A percentile compares a stretch with the other conserved stretches of the same genome.
Evolutionary conservation across 2,797 vertebrate genomes (phyloP).

Genomic region (Xiphophorus birchmanni): DNA sequence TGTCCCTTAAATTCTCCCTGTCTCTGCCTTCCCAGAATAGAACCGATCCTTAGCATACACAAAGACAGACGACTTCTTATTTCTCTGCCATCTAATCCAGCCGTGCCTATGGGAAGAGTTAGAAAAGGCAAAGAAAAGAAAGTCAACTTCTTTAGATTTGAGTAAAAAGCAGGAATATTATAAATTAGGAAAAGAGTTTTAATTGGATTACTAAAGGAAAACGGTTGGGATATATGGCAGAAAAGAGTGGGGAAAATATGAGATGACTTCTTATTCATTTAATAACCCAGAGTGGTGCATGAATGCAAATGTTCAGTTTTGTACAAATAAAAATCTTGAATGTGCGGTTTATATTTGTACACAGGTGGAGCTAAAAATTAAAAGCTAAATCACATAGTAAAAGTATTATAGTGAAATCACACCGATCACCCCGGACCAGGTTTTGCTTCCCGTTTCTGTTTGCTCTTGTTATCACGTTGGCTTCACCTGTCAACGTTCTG

Average conservation of each 20-base stretch:
- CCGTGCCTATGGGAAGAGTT: constrained; percentile 20
- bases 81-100: constrained; percentile 8
- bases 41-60: constrained; percentile 36
- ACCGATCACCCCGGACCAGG: not conserved
- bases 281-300: not conserved
- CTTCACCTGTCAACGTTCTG: constrained; percentile 19
- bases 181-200: not conserved
- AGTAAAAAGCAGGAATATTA: not conserved
- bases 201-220: not conserved
- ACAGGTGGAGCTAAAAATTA: not conserved
- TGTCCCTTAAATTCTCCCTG: constrained; percentile 25
- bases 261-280: not conserved
- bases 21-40: constrained; percentile 49
- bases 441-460: constrained; percentile 23
- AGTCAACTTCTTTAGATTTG: not conserved
- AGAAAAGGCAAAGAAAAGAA: constrained; percentile 18
- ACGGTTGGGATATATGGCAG: not conserved
- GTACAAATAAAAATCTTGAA: not conserved
- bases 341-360: not conserved
- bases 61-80: constrained; percentile 34
- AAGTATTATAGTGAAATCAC: not conserved
- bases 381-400: not conserved
- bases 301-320: not conserved
- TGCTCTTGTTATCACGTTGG: constrained; percentile 15
- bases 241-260: not conserved